Evolutionary conservation across 2,797 vertebrate genomes (phyloP), one percentile per base, ranked within the genome.

Genomic region (Cyprinella venusta): DNA sequence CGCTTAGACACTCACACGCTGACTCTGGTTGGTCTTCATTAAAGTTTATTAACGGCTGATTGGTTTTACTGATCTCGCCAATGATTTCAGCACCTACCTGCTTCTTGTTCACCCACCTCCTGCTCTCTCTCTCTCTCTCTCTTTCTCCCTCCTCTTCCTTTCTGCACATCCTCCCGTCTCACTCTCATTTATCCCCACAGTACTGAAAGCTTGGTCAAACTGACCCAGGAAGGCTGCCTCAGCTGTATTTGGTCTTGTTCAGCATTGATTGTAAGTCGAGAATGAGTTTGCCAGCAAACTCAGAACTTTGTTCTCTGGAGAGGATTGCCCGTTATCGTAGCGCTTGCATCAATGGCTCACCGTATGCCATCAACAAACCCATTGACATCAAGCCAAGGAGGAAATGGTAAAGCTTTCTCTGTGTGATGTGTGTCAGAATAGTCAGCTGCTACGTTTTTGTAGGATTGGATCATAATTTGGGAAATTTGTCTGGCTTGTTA

Each of bases 321-420:
- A 96, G 93, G 91, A 94, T 96, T 86, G 92, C 96, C 80, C 94
- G 95, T 87, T 96, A 96, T 90, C 95, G 94, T 86, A 96, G 95
- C 40, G 92, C 95, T 91, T 96, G 94, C 90, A 92, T 95, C 91
- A 96, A 94, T 0, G 94, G 96, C 92, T 98, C 94, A 0, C 96
- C 97, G 68, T 98, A 93, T 90, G 96, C 96, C 89, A 97, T 95
- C 88, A 97, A 98, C 96, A 97, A 97, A 91, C 96, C 97, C 86
- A 96, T 98, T 93, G 97, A 98, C 94, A 98, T 98, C 95, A 97
- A 97, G 90, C 96, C 96, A 69, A 95, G 95, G 89, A 96, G 94
- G 90, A 96, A 93, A 97, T 88, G 95, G 96, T 98, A 96, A 96
- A 92, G 89, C 91, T 50, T 87, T 36, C 69, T 78, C 78, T 87